These are phyloP conservation scores for Donacobius atricapilla DNA, from an alignment of 2,113 vertebrate genomes.

Conservation along the genomic window DNA sequence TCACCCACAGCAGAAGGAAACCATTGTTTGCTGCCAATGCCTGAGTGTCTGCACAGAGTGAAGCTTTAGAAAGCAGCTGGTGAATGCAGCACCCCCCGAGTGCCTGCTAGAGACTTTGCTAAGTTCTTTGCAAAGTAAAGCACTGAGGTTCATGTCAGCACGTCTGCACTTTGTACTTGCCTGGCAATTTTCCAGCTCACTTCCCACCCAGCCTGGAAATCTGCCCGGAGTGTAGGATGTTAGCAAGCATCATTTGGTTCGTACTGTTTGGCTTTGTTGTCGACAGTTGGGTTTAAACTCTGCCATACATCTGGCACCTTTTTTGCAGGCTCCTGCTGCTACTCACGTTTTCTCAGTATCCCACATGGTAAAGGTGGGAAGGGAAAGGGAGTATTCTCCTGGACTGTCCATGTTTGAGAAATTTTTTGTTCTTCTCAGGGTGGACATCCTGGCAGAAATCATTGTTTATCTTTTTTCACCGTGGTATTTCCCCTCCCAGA, in stretches of 20 bases:
- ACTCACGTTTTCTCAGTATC: not conserved
- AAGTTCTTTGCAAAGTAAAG: not conserved
- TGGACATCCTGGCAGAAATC: not conserved
- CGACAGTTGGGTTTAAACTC: not conserved
- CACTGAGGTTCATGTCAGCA: fast-evolving
- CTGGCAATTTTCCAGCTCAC: not conserved
- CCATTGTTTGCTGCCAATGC: fast-evolving
- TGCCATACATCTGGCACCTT: fast-evolving
- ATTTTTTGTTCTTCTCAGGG: not conserved
- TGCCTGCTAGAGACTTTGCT: not conserved
- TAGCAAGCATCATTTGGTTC: not conserved
- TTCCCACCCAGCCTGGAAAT: not conserved
- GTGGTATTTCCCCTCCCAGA: not conserved
- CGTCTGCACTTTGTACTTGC: not conserved
- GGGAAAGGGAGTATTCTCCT: not conserved
- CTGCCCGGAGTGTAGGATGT: not conserved
- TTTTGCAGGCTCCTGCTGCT: not conserved
- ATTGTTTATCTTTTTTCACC: not conserved
- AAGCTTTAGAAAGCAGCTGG: not conserved
- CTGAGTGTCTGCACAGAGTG: not conserved
- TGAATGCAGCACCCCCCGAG: not conserved
- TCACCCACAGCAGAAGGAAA: not conserved
- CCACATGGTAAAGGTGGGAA: not conserved
- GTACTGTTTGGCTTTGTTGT: not conserved
- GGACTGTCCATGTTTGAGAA: not conserved